Evolutionary conservation across 2,113 vertebrate genomes (phyloP).

Genomic region (Nesogale talazaci): DNA sequence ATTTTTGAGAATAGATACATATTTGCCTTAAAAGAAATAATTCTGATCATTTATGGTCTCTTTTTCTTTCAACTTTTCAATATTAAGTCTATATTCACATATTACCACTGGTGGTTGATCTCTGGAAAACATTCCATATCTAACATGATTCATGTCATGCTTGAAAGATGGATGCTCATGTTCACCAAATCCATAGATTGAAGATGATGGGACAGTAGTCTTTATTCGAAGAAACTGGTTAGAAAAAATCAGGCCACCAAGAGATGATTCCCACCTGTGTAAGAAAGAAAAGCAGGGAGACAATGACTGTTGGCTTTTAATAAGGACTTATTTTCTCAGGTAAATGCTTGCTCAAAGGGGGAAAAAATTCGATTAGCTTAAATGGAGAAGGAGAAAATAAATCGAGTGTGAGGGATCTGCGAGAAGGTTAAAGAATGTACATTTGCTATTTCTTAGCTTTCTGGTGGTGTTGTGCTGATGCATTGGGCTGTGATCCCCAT

Average conservation of each 20-base stretch:
- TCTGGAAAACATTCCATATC: constrained; percentile 75
- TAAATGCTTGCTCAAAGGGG: not conserved
- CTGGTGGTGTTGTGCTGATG: too few species aligned
- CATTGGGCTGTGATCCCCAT: too few species aligned
- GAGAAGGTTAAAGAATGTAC: not conserved
- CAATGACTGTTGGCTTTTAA: not conserved
- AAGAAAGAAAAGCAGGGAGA: constrained; percentile 1
- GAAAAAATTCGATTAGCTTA: not conserved
- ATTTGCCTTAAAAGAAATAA: not conserved
- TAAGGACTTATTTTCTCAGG: not conserved
- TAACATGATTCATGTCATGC: constrained; percentile 73
- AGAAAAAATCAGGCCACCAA: constrained; percentile 75
- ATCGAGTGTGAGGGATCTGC: not conserved
- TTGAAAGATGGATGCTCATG: constrained; percentile 75
- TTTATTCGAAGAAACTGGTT: constrained; percentile 76
- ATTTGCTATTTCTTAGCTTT: not conserved
- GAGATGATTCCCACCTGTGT: constrained; percentile 71
- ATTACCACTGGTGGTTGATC: constrained; percentile 74
- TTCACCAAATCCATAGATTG: constrained; percentile 73
- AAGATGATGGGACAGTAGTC: constrained; percentile 66
- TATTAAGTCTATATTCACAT: not conserved
- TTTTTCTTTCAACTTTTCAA: constrained; percentile 28
- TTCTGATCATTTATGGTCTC: not conserved
- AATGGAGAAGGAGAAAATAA: not conserved
- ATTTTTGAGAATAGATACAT: not conserved